Evolutionary conservation across 2,113 vertebrate species (phyloP).

Genomic region (Rhizomys pruinosus): DNA sequence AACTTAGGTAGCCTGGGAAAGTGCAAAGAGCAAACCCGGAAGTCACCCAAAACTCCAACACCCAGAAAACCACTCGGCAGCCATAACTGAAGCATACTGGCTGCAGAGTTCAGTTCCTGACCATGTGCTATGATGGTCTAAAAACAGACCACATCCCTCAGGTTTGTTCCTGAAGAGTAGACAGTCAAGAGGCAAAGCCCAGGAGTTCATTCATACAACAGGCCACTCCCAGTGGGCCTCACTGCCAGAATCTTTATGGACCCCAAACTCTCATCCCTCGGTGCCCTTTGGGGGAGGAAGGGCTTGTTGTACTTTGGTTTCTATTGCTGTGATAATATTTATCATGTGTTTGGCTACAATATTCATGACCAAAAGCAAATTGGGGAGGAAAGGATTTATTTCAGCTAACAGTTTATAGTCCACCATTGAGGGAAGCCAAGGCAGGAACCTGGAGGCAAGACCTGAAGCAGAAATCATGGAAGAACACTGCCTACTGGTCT

Average conservation of each 20-base stretch:
- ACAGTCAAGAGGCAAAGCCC: not conserved
- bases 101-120: not conserved
- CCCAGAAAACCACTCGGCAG: not conserved
- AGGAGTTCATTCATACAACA: not conserved
- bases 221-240: not conserved
- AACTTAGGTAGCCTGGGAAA: conserved; percentile 10
- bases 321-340: too few species aligned
- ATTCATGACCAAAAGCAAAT: too few species aligned
- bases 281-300: not conserved
- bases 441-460: too few species aligned
- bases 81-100: not conserved
- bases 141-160: not conserved
- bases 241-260: not conserved
- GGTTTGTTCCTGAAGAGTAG: not conserved
- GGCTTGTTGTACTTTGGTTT: too few species aligned
- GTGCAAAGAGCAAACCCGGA: not conserved
- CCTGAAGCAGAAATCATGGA: too few species aligned
- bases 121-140: not conserved
- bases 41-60: not conserved
- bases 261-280: not conserved
- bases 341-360: too few species aligned
- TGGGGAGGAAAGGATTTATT: too few species aligned
- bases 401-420: too few species aligned
- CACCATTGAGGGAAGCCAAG: too few species aligned
- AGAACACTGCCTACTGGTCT: too few species aligned